Evolutionary conservation across 2,797 vertebrate genomes (phyloP), one percentile per base, ranked within the genome.

Genomic region (Erpetoichthys calabaricus): DNA sequence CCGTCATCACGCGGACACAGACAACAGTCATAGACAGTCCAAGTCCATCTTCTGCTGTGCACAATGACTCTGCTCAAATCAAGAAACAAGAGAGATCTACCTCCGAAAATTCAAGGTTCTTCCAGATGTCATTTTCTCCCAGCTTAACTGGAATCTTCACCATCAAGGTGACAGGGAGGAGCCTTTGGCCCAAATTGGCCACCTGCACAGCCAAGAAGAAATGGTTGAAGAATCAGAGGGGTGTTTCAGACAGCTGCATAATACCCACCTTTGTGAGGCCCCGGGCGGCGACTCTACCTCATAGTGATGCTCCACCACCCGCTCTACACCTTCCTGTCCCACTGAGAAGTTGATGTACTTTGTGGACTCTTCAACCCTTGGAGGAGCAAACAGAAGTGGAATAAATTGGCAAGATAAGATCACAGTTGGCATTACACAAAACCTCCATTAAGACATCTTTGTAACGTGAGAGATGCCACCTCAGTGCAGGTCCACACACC

Each of bases 281-380:
- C 47, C 47, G 5, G 45, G 4, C 3, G 1, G 7, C 5, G 3
- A n/a, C 7, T 67, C 60, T 72, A 93, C 91, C 85, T 65, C 56
- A 9, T 89, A 74, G 1, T 64, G 64, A 57, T 92, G 88, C 5
- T 71, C 45, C n/a, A 89, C 49, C 49, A 61, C 54, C 60, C 64
- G 79, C 56, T 66, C 63, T 51, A 69, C 56, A 49, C 76, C 47
- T 53, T 73, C 65, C 45, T 72, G 66, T 3, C 78, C 75, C 10
- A 62, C 69, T 3, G 76, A 78, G 69, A 91, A 89, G 66, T 86
- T 90, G 57, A 66, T 70, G 67, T 90, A 85, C 55, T 72, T 85
- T 44, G 75, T 84, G 53, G 86, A 79, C 46, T 57, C 42, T 10
- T 82, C 80, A 5, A 49, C 56, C 47, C 88, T 90, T 66, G 47